phyloP scores from a whole-genome alignment of 2,888 invertebrate genomes.

The Notodonta dromedarius region DNA sequence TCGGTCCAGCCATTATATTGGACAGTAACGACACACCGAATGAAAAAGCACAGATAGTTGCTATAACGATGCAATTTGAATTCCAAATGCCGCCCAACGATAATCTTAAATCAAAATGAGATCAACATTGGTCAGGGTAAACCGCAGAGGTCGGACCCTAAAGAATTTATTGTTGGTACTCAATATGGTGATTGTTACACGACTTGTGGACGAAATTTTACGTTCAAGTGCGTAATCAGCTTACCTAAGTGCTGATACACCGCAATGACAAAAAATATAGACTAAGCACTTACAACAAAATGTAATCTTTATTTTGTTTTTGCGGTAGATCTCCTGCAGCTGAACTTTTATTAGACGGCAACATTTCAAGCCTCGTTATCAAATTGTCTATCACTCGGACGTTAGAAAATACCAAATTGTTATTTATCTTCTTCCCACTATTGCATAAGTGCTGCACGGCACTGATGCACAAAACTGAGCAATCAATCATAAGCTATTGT shows the following conservation, averaged over 20 bases:
- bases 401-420: neutral
- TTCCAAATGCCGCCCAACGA: slow-evolving; percentile 17
- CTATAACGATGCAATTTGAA: slow-evolving; percentile 15
- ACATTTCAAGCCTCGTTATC: neutral
- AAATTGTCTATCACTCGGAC: neutral
- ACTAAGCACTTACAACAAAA: neutral
- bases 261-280: neutral
- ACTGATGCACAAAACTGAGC: slow-evolving; percentile 8
- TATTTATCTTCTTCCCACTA: neutral
- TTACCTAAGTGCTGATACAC: slow-evolving; percentile 2
- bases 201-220: neutral
- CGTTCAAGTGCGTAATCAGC: neutral
- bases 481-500: slow-evolving; percentile 36
- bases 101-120: slow-evolving; percentile 10
- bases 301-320: neutral
- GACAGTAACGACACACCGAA: slow-evolving; percentile 16
- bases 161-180: slow-evolving; percentile 3
- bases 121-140: slow-evolving; percentile 4
- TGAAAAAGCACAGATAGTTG: slow-evolving; percentile 15
- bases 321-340: neutral
- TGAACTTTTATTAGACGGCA: neutral
- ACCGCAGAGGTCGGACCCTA: slow-evolving; percentile 5
- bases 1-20: slow-evolving; percentile 12
- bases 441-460: neutral
- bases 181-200: slow-evolving; percentile 1